Evolutionary conservation across 2,888 invertebrate genomes (phyloP), one percentile per base, ranked within the genome.

Genomic region (Dioctria linearis): DNA sequence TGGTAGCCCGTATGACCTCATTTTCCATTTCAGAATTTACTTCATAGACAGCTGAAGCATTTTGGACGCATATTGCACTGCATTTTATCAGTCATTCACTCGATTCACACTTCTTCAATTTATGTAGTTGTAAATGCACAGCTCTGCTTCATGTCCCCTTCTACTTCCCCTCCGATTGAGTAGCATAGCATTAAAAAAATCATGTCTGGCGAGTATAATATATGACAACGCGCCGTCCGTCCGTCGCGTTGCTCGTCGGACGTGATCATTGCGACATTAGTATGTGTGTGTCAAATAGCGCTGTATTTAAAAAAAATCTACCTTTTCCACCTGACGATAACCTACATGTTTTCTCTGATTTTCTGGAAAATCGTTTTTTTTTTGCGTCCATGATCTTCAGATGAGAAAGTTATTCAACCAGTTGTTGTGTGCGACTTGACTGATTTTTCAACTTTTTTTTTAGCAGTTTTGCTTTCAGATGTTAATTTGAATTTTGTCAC

Each of bases 341-440:
- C 39, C 69, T 39, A 25, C 51, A 51, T 43, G 51, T 37, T 73
- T 73, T 73, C 73, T 73, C 59, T 73, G 73, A 57, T 57, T 73
- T 73, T 73, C 57, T 73, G 73, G 73, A 73, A 73, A 73, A 2
- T 57, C 39, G 39, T 51, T 73, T 59, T 57, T 57, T 61, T 25
- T 61, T 61, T 61, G n/a, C 51, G 57, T n/a, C 73, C 57, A 59
- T 73, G 59, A 73, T 73, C 73, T 73, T 73, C 73, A 39, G 57
- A 43, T 54, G 73, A 73, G 73, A 73, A 73, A 73, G 73, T 73
- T 73, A 73, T 73, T 57, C 73, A 57, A 73, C 73, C 73, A 73
- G 73, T 73, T 6, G 54, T 54, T 54, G 11, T 11, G 11, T 8
- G 54, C 8, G 9, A 54, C 54, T 54, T 54, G 54, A 54, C 54